Evolutionary conservation across 1,140 invertebrate genomes (phyloP).

Genomic region (Globodera rostochiensis): DNA sequence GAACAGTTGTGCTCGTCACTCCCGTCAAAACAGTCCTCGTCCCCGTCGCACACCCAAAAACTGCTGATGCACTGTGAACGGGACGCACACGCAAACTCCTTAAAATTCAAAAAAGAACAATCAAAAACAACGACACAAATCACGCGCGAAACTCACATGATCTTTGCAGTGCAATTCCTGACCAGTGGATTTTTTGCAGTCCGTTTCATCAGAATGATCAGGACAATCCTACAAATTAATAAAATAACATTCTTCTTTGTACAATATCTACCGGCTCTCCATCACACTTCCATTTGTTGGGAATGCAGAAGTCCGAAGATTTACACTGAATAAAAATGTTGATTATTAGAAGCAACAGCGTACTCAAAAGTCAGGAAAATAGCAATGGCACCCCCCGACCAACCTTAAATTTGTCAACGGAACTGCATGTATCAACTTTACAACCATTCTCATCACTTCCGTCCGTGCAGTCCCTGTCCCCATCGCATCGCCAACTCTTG

Average conservation of each 20-base stretch:
- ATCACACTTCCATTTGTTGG: slow-evolving; percentile 79
- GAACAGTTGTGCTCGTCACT: slow-evolving; percentile 35
- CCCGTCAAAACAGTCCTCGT: slow-evolving; percentile 40
- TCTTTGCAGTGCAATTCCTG: slow-evolving; percentile 21
- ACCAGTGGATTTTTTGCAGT: slow-evolving; percentile 24
- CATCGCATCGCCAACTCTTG: slow-evolving; percentile 74
- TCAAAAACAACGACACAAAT: neutral
- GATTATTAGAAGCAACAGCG: neutral
- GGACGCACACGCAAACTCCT: slow-evolving; percentile 62
- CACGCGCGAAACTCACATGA: neutral
- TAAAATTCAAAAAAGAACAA: slow-evolving; percentile 6
- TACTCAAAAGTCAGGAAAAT: neutral
- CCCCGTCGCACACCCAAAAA: slow-evolving; percentile 49
- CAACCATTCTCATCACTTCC: slow-evolving; percentile 79
- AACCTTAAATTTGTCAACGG: slow-evolving; percentile 38
- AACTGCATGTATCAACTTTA: slow-evolving; percentile 31
- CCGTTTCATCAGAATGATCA: slow-evolving; percentile 48
- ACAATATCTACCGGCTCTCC: slow-evolving; percentile 69
- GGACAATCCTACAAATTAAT: slow-evolving; percentile 35
- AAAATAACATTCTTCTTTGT: neutral
- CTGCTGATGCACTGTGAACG: slow-evolving; percentile 61
- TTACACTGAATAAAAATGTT: slow-evolving; percentile 36
- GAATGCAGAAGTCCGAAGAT: slow-evolving; percentile 82
- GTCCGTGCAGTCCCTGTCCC: slow-evolving; percentile 71
- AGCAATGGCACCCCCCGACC: neutral